Base-by-base conservation (phyloP, 1,140 invertebrate genomes). In the Drosophila sucinea region DNA sequence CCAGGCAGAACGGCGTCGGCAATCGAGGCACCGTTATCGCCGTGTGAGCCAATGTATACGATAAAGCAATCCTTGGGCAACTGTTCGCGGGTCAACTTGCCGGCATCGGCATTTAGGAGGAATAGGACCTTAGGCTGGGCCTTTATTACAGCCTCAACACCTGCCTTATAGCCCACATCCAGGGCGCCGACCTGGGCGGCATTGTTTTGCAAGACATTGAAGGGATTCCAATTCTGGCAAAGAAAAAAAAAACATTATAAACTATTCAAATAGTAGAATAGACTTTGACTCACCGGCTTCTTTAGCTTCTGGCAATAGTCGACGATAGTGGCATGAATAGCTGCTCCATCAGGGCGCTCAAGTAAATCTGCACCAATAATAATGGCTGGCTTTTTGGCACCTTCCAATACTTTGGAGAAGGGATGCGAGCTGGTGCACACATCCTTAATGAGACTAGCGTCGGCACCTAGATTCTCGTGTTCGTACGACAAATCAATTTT, bases 11-110 rank as follows among this genome's bases (percentile, higher is more conserved):
- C 94, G 17, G 97, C 94, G 93, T 99, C 98, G 66, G 99, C 98
- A 72, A 98, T 96, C 60, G 95, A 92, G 8, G 99, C 99, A 72
- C 98, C 98, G 72, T 93, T 94, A 92, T 99, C 99, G 61, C 99
- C 99, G 93, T 99, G 98, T 93, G 98, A 98, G 61, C 98, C 98
- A 94, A 98, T 97, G 92, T 99, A 99, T 80, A 99, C 96, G 62
- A 99, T 95, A 76, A 97, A 96, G 73, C 96, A 95, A 90, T 98
- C 96, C 60, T 95, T 93, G 11, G 97, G 95, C 64, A 99, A 93
- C 85, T 98, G 95, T 57, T 95, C 94, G 73, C 95, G 94, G 0
- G 94, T 95, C 63, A 99, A 94, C 32, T 95, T 94, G 1, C 95
- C 94, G 80, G 97, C 97, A 92, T 99, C 99, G 63, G 98, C 98